A percentile compares a stretch with the other conserved stretches of the same genome.
Conservation (phyloP, 2,888 invertebrate species). For the Phaonia tiefii region DNA sequence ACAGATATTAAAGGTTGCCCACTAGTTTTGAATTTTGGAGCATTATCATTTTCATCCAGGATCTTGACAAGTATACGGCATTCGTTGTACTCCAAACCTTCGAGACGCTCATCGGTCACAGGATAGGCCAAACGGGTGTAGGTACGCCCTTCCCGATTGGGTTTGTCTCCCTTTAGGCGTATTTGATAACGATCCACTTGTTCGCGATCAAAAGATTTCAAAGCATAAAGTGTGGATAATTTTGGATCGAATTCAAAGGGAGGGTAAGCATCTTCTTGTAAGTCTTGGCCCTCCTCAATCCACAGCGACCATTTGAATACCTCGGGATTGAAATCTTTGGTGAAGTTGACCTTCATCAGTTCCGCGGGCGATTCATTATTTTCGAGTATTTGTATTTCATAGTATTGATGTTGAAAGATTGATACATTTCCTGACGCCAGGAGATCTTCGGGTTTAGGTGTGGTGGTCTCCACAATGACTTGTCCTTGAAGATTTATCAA, state of each 20-base stretch:
- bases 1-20: slow-evolving; percentile 91
- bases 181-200: slow-evolving; percentile 84
- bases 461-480: slow-evolving; percentile 72
- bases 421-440: slow-evolving; percentile 69
- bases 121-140: slow-evolving; percentile 89
- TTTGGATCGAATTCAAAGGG: slow-evolving; percentile 88
- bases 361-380: slow-evolving; percentile 89
- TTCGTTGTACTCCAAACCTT: slow-evolving; percentile 88
- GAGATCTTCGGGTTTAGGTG: slow-evolving; percentile 79
- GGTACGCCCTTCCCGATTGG: slow-evolving; percentile 84
- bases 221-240: slow-evolving; percentile 88
- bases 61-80: slow-evolving; percentile 90
- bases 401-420: slow-evolving; percentile 86
- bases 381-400: slow-evolving; percentile 91
- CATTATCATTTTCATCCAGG: slow-evolving; percentile 91
- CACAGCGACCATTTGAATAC: slow-evolving; percentile 85
- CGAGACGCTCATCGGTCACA: slow-evolving; percentile 86
- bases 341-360: slow-evolving; percentile 88
- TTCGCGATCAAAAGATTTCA: slow-evolving; percentile 89
- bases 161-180: slow-evolving; percentile 80
- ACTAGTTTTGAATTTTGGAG: slow-evolving; percentile 87
- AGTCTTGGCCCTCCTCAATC: slow-evolving; percentile 82
- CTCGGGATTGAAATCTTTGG: slow-evolving; percentile 85
- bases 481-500: slow-evolving; percentile 84
- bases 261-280: slow-evolving; percentile 71